Base-by-base conservation (phyloP, 1,140 invertebrate species). In the Telenomus remus region DNA sequence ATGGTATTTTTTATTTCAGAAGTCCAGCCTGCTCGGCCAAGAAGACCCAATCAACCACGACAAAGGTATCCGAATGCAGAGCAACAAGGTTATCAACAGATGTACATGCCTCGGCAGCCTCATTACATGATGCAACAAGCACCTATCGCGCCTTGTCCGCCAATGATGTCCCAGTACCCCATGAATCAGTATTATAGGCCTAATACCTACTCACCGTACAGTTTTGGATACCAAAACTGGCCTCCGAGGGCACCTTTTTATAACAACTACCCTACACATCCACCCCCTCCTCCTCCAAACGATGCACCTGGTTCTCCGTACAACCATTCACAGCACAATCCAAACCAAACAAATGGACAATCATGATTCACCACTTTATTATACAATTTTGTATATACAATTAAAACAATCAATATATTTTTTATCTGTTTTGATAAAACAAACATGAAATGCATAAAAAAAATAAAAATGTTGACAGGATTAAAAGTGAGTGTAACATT, bases 21-120 rank as follows among this genome's bases (percentile, higher is more conserved):
- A 7, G 19, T 82, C 79, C 80, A 81, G 55, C 79, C 79, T 1
- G 80, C 27, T 19, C 48, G 55, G 55, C 33, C 35, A n/a, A 19
- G 14, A 37, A 35, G 46, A 13, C 1, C 6, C 4, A 44, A 44
- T 44, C 11, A 7, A 10, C 14, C 47, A 4, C 4, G 19, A 49
- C 15, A 27, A 9, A 49, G 16, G 15, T 49, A 33, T 19, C 9
- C 9, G 3, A 39, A 39, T 9, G 1, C 37, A 39, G 9, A 39
- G 3, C 37, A 39, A 39, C 37, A 39, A 39, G 1, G n/a, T 11
- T 39, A 11, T 44, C 43, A 44, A 13, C 43, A 44, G n/a, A n/a
- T 39, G 12, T 44, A 13, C 12, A 44, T 44, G 43, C 12, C 11
- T 7, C 43, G 12, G 13, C 43, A 12, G 13, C n/a, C 43, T 3